A percentile compares a stretch with the other conserved stretches of the same genome.
Evolutionary conservation across 2,888 invertebrate species (phyloP).

Genomic region (Machimus atricapillus): DNA sequence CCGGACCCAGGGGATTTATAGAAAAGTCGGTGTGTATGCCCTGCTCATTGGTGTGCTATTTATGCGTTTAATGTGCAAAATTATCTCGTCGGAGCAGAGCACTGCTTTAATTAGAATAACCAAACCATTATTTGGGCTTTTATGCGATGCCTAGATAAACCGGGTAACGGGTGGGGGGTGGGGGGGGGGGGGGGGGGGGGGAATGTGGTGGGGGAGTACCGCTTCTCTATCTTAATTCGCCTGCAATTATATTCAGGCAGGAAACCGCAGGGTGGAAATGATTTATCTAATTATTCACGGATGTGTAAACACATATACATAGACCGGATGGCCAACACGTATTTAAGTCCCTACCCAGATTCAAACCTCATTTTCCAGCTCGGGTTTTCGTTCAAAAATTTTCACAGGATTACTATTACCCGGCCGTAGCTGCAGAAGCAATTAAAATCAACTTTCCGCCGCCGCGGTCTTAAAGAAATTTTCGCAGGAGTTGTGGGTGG

Average conservation of each 20-base stretch:
- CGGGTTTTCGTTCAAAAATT: background rate
- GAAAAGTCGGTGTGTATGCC: background rate
- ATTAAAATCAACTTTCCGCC: background rate
- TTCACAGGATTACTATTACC: background rate
- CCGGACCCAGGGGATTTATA: background rate
- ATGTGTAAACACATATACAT: background rate
- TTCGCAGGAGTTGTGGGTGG: background rate
- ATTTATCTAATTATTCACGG: background rate
- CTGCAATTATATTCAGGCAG: background rate
- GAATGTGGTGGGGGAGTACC: background rate
- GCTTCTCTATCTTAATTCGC: background rate
- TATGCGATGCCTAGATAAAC: background rate
- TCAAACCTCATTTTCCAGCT: background rate
- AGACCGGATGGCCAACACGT: background rate
- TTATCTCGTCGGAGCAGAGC: background rate
- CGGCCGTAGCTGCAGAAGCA: background rate
- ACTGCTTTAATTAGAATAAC: background rate
- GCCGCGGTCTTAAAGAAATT: background rate
- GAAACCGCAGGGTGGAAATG: background rate
- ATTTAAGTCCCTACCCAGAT: background rate
- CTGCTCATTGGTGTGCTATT: background rate
- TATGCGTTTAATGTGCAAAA: background rate
- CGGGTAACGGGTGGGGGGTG: background rate
- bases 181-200: background rate
- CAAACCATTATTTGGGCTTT: background rate